phyloP scores from a whole-genome alignment of 2,888 invertebrate species.

The Helicoverpa assulta region DNA sequence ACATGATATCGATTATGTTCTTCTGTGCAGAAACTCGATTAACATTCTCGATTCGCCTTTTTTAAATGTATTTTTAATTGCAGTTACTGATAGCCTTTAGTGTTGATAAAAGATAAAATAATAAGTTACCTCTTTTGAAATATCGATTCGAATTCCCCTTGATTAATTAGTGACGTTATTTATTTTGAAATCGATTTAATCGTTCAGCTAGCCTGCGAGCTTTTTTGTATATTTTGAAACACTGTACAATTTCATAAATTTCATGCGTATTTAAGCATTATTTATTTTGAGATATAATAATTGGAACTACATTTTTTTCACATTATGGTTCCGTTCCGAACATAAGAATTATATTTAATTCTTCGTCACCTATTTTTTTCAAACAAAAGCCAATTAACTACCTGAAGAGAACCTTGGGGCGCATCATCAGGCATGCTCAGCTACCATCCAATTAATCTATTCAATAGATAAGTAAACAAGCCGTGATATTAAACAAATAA shows the following conservation, averaged over 20 bases:
- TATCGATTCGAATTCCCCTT: slow-evolving; percentile 34
- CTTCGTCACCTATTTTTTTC: neutral
- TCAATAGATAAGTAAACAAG: slow-evolving; percentile 41
- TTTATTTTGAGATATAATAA: too few species aligned
- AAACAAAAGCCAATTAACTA: neutral
- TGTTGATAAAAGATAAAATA: slow-evolving; percentile 15
- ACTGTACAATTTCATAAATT: too few species aligned
- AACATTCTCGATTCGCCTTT: neutral
- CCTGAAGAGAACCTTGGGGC: neutral
- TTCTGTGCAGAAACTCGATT: too few species aligned
- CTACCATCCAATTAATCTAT: slow-evolving; percentile 25
- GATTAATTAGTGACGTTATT: slow-evolving; percentile 54
- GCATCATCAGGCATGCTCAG: neutral
- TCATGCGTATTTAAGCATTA: neutral
- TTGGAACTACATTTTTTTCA: too few species aligned
- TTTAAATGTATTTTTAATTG: slow-evolving; percentile 35
- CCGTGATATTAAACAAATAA: slow-evolving; percentile 32
- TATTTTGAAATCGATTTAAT: slow-evolving; percentile 50
- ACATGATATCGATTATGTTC: too few species aligned
- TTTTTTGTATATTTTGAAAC: slow-evolving; percentile 43
- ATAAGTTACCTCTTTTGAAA: slow-evolving; percentile 31
- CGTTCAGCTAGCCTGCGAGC: slow-evolving; percentile 33
- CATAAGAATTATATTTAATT: too few species aligned
- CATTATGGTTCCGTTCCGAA: too few species aligned
- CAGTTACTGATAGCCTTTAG: slow-evolving; percentile 40